phyloP scores from a whole-genome alignment of 2,888 invertebrate genomes.

The Drosophila prostipennis region DNA sequence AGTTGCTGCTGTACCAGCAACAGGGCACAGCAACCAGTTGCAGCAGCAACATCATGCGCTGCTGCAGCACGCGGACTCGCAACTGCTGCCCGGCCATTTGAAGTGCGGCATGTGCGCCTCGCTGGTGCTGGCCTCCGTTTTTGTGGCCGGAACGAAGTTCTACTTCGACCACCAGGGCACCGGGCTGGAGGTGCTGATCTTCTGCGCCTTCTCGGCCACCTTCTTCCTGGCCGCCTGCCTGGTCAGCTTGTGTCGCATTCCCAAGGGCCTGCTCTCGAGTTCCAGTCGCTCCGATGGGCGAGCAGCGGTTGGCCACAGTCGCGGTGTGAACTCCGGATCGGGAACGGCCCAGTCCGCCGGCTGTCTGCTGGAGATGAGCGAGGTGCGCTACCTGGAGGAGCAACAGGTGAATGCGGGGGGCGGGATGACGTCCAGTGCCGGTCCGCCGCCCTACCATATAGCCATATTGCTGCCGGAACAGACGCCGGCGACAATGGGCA shows the following conservation, averaged over 20 bases:
- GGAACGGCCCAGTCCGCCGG: constrained; percentile 22
- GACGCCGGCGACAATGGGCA: constrained; percentile 65
- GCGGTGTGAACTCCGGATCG: constrained; percentile 36
- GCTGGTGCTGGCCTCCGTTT: constrained; percentile 88
- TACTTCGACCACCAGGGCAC: constrained; percentile 88
- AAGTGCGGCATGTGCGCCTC: constrained; percentile 90
- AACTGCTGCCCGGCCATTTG: constrained; percentile 85
- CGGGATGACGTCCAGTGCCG: constrained; percentile 69
- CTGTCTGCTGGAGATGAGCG: constrained; percentile 61
- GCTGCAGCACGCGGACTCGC: constrained; percentile 73
- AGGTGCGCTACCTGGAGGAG: constrained; percentile 63
- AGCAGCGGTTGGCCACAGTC: constrained; percentile 60
- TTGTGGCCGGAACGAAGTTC: constrained; percentile 89
- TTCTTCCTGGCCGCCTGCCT: constrained; percentile 88
- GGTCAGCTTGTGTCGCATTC: constrained; percentile 86
- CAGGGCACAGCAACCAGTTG: constrained; percentile 63
- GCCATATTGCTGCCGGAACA: constrained; percentile 89
- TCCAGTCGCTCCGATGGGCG: constrained; percentile 61
- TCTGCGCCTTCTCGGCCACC: constrained; percentile 87
- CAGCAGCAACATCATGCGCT: constrained; percentile 68
- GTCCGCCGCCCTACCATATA: constrained; percentile 93
- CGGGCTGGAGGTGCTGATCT: constrained; percentile 87
- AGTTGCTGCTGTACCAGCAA: constrained; percentile 29
- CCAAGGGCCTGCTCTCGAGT: constrained; percentile 80
- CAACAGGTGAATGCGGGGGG: constrained; percentile 41